Evolutionary conservation across 2,797 vertebrate genomes (phyloP).

Genomic region (Bradypodion pumilum): DNA sequence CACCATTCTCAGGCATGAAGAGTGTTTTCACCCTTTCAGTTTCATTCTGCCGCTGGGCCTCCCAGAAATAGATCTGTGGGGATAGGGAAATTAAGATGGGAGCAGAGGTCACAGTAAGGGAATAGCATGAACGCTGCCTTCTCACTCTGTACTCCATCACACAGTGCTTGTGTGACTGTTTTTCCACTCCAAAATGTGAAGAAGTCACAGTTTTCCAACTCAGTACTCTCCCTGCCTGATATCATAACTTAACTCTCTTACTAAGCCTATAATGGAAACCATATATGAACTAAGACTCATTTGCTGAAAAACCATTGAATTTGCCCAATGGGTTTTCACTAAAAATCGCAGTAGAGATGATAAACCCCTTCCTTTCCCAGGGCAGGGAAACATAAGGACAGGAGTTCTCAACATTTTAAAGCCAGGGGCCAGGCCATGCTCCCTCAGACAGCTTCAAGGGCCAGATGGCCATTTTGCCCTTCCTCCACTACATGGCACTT

Average conservation of each 20-base stretch:
- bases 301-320: neutral
- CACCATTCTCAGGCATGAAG: slow-evolving; percentile 89
- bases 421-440: too few relatives aligned
- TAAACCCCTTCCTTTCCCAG: neutral
- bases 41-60: slow-evolving; percentile 86
- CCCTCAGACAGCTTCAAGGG: too few relatives aligned
- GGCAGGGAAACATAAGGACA: neutral
- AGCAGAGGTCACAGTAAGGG: neutral
- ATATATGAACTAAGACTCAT: neutral
- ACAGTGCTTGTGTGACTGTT: neutral
- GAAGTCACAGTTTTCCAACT: neutral
- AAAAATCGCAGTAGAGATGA: neutral
- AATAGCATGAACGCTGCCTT: neutral
- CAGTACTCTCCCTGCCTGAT: neutral
- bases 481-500: too few relatives aligned
- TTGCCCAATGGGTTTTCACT: neutral
- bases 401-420: too few relatives aligned
- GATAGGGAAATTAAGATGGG: rapidly evolving
- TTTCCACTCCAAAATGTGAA: neutral
- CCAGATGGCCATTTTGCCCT: too few relatives aligned
- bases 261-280: neutral
- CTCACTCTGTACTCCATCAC: neutral
- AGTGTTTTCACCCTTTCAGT: slow-evolving; percentile 87
- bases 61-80: slow-evolving; percentile 92
- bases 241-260: neutral